Conservation (phyloP, 2,797 vertebrate genomes). For the Holocentrus rufus region DNA sequence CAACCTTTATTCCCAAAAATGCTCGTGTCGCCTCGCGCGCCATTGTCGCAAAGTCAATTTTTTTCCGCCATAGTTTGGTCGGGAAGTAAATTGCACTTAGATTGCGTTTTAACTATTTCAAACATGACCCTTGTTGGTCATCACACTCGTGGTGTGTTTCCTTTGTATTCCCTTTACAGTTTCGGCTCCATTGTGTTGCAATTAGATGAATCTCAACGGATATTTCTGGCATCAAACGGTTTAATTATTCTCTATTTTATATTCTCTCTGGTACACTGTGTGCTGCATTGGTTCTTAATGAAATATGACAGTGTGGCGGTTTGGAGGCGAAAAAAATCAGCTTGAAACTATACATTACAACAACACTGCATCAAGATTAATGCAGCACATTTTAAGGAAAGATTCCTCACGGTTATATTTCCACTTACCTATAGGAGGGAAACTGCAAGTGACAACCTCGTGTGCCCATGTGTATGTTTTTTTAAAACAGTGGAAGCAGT, state of each 20-base stretch:
- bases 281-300: constrained; percentile 61
- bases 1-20: neutral
- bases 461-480: constrained; percentile 13
- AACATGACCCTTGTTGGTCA: neutral
- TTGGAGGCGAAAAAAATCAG: constrained; percentile 29
- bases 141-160: constrained; percentile 20
- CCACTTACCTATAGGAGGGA: constrained; percentile 22
- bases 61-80: neutral
- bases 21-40: neutral
- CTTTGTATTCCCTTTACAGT: constrained; percentile 19
- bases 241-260: constrained; percentile 64
- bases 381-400: no score
- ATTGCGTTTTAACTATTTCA: neutral
- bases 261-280: constrained; percentile 53
- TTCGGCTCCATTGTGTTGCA: constrained; percentile 46
- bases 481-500: neutral
- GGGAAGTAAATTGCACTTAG: neutral
- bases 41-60: neutral
- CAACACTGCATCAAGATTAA: no score
- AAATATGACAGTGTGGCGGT: constrained; percentile 53
- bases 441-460: neutral
- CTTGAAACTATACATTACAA: constrained; percentile 10
- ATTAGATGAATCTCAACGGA: constrained; percentile 56
- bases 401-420: neutral
- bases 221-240: constrained; percentile 70